Evolutionary conservation across 92 coral and sea anemone species (phyloP), one percentile per base, ranked within the genome.

Genomic region (Epizoanthus scotinus): DNA sequence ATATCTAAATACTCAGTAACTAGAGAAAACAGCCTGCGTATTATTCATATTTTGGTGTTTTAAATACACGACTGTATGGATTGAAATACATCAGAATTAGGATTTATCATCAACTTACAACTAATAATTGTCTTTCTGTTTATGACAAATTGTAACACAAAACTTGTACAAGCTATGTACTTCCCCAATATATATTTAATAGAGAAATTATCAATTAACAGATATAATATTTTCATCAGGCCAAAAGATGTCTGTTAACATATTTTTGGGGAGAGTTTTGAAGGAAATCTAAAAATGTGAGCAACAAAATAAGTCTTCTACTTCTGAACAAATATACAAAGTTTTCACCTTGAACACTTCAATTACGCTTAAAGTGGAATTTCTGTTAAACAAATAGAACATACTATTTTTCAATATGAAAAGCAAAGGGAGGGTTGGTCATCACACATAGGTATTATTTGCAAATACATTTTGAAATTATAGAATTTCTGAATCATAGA

Each of bases 341-440:
- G 6, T 26, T 62, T 26, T 2, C 26, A 25, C 13, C 29, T 62
- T 24, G 18, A 29, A 27, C 40, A 64, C 22, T 64, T 64, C 47
- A 64, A 27, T 36, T 68, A 8, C 22, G 9, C 54, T 15, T 38
- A 52, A 68, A 22, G 22, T 22, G 17, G 63, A 56, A 38, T 38
- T 64, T 29, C 29, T 20, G 42, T 59, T 73, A 73, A 75, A 59
- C 66, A 58, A 22, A 31, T n/a, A 59, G 40, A 34, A 38, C 27
- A 75, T 75, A 75, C 59, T 75, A 75, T 36, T 75, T 58, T 75
- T 49, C 66, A 57, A 6, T 75, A 18, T 55, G 36, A 20, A 74
- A n/a, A n/a, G 52, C 28, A 75, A 38, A 75, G 24, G 58, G 58
- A 34, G 34, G 52, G 64, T 19, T 73, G 68, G 81, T 58, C 80